phyloP scores from a whole-genome alignment of 2,888 invertebrate genomes.

The Ennomos erosarius region DNA sequence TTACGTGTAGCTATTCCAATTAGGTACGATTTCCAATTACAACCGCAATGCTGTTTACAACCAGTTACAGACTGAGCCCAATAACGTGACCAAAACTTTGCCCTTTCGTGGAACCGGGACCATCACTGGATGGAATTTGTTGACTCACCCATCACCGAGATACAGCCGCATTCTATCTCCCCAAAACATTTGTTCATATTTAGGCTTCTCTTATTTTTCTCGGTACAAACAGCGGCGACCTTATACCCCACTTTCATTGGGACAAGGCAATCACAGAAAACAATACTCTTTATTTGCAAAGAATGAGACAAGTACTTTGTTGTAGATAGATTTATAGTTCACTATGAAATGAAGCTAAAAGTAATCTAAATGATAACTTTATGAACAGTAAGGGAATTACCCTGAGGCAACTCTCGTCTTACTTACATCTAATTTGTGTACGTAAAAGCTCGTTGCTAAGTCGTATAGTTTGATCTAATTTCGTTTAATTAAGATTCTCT shows the following conservation, averaged over 20 bases:
- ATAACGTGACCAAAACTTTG: constrained; percentile 44
- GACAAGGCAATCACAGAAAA: constrained; percentile 54
- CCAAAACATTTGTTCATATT: constrained; percentile 14
- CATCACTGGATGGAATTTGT: constrained; percentile 40
- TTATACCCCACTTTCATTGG: constrained; percentile 63
- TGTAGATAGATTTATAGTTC: constrained; percentile 37
- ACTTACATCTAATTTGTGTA: not conserved
- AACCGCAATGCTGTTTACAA: constrained; percentile 12
- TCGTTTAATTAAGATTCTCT: no score
- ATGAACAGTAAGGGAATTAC: constrained; percentile 14
- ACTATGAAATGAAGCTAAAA: constrained; percentile 33
- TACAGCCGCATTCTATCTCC: constrained; percentile 46
- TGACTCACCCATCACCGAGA: constrained; percentile 43
- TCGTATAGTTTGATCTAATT: no score
- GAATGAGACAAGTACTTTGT: constrained; percentile 36
- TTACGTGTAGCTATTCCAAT: constrained; percentile 17
- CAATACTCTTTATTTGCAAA: constrained; percentile 48
- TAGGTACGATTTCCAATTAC: constrained; percentile 25
- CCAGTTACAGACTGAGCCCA: constrained; percentile 29
- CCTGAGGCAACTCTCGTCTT: not conserved
- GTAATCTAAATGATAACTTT: constrained; percentile 14
- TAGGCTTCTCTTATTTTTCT: constrained; percentile 46
- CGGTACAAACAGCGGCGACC: constrained; percentile 53
- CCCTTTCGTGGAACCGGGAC: constrained; percentile 28
- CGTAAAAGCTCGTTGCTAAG: no score